Conservation (phyloP, 2,888 invertebrate genomes). For the Spilosoma lubricipeda region DNA sequence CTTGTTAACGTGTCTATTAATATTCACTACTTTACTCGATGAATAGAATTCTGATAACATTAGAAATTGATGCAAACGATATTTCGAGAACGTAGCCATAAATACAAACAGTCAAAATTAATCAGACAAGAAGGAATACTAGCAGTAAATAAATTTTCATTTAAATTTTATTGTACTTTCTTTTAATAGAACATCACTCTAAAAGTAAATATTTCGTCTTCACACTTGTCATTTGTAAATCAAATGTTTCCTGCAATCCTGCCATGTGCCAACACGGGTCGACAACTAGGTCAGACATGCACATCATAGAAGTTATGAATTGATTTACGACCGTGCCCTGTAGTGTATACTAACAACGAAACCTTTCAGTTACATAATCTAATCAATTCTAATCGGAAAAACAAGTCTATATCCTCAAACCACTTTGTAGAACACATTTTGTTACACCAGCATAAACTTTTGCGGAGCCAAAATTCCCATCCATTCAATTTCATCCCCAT, state of each 20-base stretch:
- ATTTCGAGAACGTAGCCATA: neutral
- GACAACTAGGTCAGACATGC: conserved; percentile 46
- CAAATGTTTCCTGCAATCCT: conserved; percentile 2
- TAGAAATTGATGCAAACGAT: neutral
- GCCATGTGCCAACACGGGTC: conserved; percentile 20
- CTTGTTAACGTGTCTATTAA: conserved; percentile 4
- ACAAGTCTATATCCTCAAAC: neutral
- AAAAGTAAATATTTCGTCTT: neutral
- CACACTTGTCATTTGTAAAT: neutral
- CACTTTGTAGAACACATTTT: neutral
- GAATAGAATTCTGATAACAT: neutral
- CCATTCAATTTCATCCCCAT: neutral
- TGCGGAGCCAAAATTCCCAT: neutral
- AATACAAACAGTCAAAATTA: neutral
- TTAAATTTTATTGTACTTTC: conserved; percentile 2
- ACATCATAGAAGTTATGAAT: conserved; percentile 37
- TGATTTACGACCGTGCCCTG: conserved; percentile 45
- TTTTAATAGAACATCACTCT: neutral
- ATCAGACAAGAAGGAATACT: too few species aligned
- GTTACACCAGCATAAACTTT: neutral
- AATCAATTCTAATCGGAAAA: neutral
- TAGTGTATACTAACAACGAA: neutral
- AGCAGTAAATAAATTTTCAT: too few species aligned
- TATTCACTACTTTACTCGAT: neutral
- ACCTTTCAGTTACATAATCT: neutral